Percentiles rank a stretch among this genome's conserved stretches.
Conservation (phyloP, 2,797 vertebrate species). For the Tragelaphus oryx region DNA sequence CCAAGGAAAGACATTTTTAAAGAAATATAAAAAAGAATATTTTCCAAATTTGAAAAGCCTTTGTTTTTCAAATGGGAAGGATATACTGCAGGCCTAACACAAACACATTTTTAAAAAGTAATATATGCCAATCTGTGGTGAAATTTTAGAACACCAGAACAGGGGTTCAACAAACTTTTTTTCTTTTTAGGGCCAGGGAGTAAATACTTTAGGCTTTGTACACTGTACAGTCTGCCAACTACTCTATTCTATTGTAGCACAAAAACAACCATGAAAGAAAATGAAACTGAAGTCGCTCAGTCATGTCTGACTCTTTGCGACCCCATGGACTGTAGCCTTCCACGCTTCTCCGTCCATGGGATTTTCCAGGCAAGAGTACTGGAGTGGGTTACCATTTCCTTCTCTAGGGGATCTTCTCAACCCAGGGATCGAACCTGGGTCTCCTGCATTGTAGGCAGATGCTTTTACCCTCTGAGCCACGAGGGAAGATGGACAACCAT, state of each 20-base stretch:
- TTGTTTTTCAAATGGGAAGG: not conserved
- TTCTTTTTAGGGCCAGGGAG: not conserved
- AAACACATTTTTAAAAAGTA: not conserved
- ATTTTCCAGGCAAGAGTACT: not conserved
- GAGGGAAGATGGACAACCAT: not conserved
- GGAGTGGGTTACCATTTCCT: not conserved
- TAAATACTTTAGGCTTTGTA: not conserved
- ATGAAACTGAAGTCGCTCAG: not conserved
- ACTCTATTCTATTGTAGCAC: not conserved
- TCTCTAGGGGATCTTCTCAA: not conserved
- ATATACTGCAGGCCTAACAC: not conserved
- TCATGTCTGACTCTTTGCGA: not conserved
- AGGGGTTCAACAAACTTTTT: not conserved
- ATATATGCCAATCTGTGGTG: not conserved
- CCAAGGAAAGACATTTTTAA: not conserved
- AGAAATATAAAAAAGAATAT: not conserved
- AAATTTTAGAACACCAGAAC: not conserved
- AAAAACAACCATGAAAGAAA: not conserved
- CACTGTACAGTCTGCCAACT: not conserved
- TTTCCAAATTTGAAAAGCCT: not conserved
- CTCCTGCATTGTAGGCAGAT: not conserved
- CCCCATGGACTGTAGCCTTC: not conserved
- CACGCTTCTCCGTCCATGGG: not conserved
- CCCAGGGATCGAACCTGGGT: not conserved
- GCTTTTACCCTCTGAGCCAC: not conserved